Percentiles rank a stretch among this genome's conserved stretches.
These are phyloP conservation scores for Gambusia holbrooki DNA, from an alignment of 2,113 vertebrate genomes.

Conservation along the genomic window DNA sequence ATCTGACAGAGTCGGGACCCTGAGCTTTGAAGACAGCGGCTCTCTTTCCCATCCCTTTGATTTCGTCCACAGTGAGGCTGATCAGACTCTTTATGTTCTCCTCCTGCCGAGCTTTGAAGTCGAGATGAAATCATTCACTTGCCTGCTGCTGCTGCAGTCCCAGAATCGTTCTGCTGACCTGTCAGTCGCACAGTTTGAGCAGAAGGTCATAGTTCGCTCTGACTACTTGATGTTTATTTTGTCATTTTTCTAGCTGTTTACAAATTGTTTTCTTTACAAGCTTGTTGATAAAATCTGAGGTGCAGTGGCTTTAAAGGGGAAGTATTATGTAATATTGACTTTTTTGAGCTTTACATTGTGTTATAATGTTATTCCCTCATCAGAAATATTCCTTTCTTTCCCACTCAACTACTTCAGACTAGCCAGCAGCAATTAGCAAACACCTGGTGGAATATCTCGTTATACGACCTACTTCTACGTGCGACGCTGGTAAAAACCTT, in stretches of 20 bases:
- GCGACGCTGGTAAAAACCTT: too few species aligned
- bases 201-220: not conserved
- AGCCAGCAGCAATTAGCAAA: too few species aligned
- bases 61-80: slow-evolving; percentile 17
- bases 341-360: too few species aligned
- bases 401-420: too few species aligned
- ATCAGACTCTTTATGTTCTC: slow-evolving; percentile 22
- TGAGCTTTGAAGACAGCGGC: slow-evolving; percentile 15
- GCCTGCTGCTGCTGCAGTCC: slow-evolving; percentile 5
- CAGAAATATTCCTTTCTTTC: too few species aligned
- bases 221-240: not conserved
- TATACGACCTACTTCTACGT: too few species aligned
- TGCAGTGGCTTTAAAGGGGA: too few species aligned
- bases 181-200: slow-evolving; percentile 21
- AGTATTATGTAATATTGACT: too few species aligned
- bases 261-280: not conserved
- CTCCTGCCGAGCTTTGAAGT: slow-evolving; percentile 17
- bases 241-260: not conserved
- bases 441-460: too few species aligned
- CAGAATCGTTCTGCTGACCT: not conserved
- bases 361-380: too few species aligned
- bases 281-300: not conserved
- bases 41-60: slow-evolving; percentile 20
- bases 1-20: slow-evolving; percentile 13
- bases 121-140: slow-evolving; percentile 21